Base-by-base conservation (phyloP, 2,797 vertebrate species). In the Diplodus sargus region DNA sequence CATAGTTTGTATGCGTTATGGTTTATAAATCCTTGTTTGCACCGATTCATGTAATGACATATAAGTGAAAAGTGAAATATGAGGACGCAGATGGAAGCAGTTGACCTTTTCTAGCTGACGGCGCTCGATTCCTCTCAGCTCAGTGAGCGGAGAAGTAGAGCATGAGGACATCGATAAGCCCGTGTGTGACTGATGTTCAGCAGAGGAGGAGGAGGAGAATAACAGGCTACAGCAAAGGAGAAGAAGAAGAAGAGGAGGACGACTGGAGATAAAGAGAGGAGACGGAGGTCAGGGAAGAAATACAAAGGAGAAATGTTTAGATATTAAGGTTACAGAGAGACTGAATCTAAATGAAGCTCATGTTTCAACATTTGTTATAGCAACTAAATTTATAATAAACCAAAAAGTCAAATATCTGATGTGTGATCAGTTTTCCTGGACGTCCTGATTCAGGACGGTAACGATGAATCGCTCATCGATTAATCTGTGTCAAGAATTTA, bases 81-180 rank as follows among this genome's bases (percentile, higher is more conserved):
- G 47, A 20, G 48, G 20, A 48, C 61, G 0, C 12, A n/a, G 30
- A 53, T 67, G 49, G 28, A 23, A 39, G 2, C 30, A 54, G 65
- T 5, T 42, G 48, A 66, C 45, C 42, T 47, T 63, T 23, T 63
- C 15, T 22, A 4, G 20, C 60, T 11, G 39, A 7, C 11, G 22
- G 17, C 22, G 18, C 63, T 65, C 3, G 20, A 20, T 51, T 53
- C 13, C 20, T 68, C 15, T 68, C 65, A 68, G 34, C n/a, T 43
- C n/a, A 18, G 51, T 25, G 30, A 67, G 51, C 34, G 0, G 65
- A 68, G 20, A 68, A 68, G 30, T 68, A 4, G 51, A 68, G 65
- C 51, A 25, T 53, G 65, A 54, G 16, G 14, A 53, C 65, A 43
- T 68, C 12, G 30, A 39, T 22, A 52, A 52, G 28, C 28, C 5